Evolutionary conservation across 2,797 vertebrate genomes (phyloP).

Genomic region (Gorsachius magnificus): DNA sequence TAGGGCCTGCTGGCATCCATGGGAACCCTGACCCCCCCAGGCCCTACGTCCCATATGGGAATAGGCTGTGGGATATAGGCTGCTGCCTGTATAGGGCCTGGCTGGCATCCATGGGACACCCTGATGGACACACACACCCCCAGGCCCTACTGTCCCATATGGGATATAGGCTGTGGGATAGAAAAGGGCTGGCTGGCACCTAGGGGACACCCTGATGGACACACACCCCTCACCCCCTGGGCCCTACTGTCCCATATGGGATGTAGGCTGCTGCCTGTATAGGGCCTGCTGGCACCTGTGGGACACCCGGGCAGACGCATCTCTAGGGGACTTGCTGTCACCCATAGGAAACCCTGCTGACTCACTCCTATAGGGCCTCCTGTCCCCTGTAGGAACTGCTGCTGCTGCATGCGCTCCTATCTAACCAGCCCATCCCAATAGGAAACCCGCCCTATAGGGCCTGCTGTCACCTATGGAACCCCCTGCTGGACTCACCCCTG

Average conservation of each 20-base stretch:
- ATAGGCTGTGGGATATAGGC: too few species aligned
- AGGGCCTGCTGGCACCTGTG: not conserved
- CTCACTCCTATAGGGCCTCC: not conserved
- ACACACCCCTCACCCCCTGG: not conserved
- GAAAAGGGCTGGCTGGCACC: too few species aligned
- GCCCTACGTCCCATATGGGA: too few species aligned
- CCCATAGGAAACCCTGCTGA: not conserved
- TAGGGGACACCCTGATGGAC: too few species aligned
- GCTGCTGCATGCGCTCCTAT: not conserved
- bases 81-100: too few species aligned
- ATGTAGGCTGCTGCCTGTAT: too few species aligned
- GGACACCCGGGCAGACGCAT: not conserved
- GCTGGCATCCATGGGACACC: too few species aligned
- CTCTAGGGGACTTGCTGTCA: not conserved
- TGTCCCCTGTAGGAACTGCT: rapidly evolving
- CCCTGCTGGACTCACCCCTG: not conserved
- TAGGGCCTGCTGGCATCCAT: too few species aligned
- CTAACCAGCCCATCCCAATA: not conserved
- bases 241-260: not conserved
- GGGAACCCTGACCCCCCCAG: too few species aligned
- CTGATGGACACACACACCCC: too few species aligned
- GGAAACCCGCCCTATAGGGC: rapidly evolving
- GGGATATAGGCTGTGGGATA: too few species aligned
- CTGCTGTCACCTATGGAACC: not conserved
- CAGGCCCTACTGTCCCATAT: too few species aligned